These are phyloP conservation scores for Hassar affinis DNA, from an alignment of 2,113 vertebrate species.

Conservation along the genomic window DNA sequence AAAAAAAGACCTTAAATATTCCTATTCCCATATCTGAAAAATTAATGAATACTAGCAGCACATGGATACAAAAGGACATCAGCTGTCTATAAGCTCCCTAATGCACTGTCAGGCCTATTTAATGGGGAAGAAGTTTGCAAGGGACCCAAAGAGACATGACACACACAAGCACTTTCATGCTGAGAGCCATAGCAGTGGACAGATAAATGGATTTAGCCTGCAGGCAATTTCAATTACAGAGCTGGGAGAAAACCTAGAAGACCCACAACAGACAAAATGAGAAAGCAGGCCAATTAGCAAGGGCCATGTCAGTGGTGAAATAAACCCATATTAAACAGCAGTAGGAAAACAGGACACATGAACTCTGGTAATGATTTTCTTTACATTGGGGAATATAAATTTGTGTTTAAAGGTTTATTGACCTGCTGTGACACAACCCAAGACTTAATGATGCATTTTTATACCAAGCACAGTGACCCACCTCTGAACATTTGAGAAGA, in stretches of 20 bases:
- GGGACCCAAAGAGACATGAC: conserved; percentile 52
- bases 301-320: conserved; percentile 40
- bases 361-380: conserved; percentile 13
- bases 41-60: conserved; percentile 69
- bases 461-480: conserved; percentile 6
- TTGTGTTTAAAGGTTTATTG: conserved; percentile 26
- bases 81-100: conserved; percentile 64
- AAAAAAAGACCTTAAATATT: not conserved
- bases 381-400: conserved; percentile 23
- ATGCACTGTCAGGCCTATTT: conserved; percentile 66
- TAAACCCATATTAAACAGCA: conserved; percentile 7
- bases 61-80: conserved; percentile 60
- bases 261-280: conserved; percentile 55
- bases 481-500: conserved; percentile 3
- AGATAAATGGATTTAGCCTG: conserved; percentile 68
- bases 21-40: conserved; percentile 59
- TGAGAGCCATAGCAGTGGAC: conserved; percentile 50
- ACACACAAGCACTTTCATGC: conserved; percentile 44
- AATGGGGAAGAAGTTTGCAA: conserved; percentile 57
- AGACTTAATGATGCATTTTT: conserved; percentile 18
- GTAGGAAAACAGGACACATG: conserved; percentile 2
- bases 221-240: conserved; percentile 63
- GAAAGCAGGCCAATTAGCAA: conserved; percentile 53
- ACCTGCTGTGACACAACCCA: conserved; percentile 6
- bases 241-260: conserved; percentile 30